A percentile compares a stretch with the other conserved stretches of the same genome.
Conservation (phyloP, 2,113 vertebrate genomes). For the Pogonocichla stellata region DNA sequence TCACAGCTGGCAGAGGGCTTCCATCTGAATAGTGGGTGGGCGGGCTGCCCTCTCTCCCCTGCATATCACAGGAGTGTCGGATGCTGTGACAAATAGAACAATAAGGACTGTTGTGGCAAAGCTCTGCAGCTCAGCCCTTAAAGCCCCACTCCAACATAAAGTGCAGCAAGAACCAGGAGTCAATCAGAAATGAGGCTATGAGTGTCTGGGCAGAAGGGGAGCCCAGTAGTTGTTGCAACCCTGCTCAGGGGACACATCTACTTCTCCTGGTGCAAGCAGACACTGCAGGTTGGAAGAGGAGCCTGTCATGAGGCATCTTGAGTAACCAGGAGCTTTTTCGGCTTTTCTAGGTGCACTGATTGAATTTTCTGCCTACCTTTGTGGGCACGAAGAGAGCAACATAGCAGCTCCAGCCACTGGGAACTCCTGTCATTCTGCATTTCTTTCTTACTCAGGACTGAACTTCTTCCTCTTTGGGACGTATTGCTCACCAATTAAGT, state of each 20-base stretch:
- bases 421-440: neutral
- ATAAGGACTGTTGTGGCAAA: neutral
- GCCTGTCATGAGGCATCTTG: neutral
- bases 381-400: neutral
- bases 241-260: neutral
- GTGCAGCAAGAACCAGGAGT: neutral
- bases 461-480: neutral
- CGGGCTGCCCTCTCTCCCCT: neutral
- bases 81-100: neutral
- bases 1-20: neutral
- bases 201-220: neutral
- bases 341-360: neutral
- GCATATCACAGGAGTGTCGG: neutral
- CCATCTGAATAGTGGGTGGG: rapidly evolving
- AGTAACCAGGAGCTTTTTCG: neutral
- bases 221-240: neutral
- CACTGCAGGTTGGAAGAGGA: neutral
- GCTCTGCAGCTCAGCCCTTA: neutral
- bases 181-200: rapidly evolving
- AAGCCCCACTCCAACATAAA: neutral
- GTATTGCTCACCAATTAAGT: neutral
- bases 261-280: neutral
- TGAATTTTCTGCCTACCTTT: neutral
- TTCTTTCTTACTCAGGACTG: neutral
- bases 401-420: neutral